Conservation (phyloP, 2,888 invertebrate genomes). For the Perizoma affinitatum region DNA sequence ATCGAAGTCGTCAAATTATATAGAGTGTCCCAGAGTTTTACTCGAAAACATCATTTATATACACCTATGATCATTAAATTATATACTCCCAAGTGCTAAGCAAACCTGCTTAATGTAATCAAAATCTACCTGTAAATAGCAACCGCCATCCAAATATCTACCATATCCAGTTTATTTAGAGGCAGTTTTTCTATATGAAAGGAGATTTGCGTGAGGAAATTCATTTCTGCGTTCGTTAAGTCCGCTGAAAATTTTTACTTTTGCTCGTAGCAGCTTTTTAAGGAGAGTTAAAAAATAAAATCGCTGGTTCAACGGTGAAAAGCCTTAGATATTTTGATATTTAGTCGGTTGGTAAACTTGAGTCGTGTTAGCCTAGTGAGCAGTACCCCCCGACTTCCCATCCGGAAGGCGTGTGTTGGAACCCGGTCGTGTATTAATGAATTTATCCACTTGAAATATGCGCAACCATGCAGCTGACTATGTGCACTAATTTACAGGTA, state of each 20-base stretch:
- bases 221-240: constrained; percentile 25
- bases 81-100: constrained; percentile 4
- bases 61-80: constrained; percentile 16
- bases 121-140: constrained; percentile 17
- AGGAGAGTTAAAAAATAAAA: background rate
- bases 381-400: too few species aligned
- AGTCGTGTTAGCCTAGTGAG: too few species aligned
- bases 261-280: constrained; percentile 12
- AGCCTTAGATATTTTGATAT: too few species aligned
- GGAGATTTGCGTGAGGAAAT: constrained; percentile 12
- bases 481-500: too few species aligned
- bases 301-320: too few species aligned
- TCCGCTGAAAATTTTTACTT: constrained; percentile 29
- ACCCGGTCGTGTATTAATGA: too few species aligned
- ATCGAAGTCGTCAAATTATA: too few species aligned
- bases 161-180: constrained; percentile 2
- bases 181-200: background rate
- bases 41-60: background rate
- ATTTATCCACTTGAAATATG: too few species aligned
- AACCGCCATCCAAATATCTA: background rate
- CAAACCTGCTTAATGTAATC: constrained; percentile 19
- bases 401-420: too few species aligned
- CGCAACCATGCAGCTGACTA: too few species aligned
- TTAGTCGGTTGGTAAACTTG: too few species aligned
- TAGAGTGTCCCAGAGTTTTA: too few species aligned